phyloP scores from a whole-genome alignment of 2,113 vertebrate species.

The Platichthys stellatus region DNA sequence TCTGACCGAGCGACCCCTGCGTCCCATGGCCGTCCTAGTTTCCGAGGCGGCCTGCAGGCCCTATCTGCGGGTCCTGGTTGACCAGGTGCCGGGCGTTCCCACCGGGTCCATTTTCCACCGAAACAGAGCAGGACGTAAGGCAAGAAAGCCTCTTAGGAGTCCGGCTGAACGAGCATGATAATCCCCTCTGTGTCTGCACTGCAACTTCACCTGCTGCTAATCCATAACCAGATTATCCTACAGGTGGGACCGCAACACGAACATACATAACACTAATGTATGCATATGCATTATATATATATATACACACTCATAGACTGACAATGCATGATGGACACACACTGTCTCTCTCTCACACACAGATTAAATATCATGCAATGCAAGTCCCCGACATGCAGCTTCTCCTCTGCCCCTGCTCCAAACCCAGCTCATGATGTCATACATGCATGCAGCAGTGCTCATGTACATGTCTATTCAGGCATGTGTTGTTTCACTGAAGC shows the following conservation, averaged over 20 bases:
- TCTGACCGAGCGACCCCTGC: slow-evolving; percentile 42
- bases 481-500: slow-evolving; percentile 25
- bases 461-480: slow-evolving; percentile 14
- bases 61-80: background rate
- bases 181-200: slow-evolving; percentile 81
- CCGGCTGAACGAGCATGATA: slow-evolving; percentile 62
- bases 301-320: slow-evolving; percentile 2
- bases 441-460: slow-evolving; percentile 56
- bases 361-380: slow-evolving; percentile 24
- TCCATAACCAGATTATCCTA: slow-evolving; percentile 74
- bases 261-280: slow-evolving; percentile 22
- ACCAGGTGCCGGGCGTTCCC: slow-evolving; percentile 2
- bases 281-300: slow-evolving; percentile 12
- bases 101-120: slow-evolving; percentile 49
- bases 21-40: slow-evolving; percentile 59
- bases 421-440: slow-evolving; percentile 17
- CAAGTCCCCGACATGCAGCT: slow-evolving; percentile 61
- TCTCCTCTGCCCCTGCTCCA: slow-evolving; percentile 20
- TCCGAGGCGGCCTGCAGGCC: background rate
- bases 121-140: slow-evolving; percentile 43
- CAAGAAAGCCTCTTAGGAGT: slow-evolving; percentile 76
- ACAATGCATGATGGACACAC: slow-evolving; percentile 9
- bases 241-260: slow-evolving; percentile 37
- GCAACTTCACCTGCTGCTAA: slow-evolving; percentile 82
- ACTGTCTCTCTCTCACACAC: background rate